Evolutionary conservation across 64 coral and sea anemone species (phyloP).

Genomic region (Stylophora pistillata): DNA sequence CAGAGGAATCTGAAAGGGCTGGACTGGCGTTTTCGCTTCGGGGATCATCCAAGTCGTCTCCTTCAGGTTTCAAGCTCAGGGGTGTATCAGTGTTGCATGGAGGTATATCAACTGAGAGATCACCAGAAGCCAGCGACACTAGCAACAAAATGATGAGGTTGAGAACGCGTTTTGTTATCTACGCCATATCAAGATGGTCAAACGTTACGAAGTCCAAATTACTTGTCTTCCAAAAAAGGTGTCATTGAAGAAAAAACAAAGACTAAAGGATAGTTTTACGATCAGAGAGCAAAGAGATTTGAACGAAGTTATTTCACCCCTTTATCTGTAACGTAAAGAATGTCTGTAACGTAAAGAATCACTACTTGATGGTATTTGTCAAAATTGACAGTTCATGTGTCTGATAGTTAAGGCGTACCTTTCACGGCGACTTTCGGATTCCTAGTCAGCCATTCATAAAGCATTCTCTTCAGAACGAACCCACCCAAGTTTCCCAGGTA

Average conservation of each 20-base stretch:
- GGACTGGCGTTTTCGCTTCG: slow-evolving; percentile 78
- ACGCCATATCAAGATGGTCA: not conserved
- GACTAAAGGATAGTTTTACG: too few relatives aligned
- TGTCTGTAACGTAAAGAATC: too few relatives aligned
- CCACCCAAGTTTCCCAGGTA: not conserved
- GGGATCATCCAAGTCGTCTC: slow-evolving; percentile 74
- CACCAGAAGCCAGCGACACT: slow-evolving; percentile 80
- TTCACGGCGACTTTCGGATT: too few relatives aligned
- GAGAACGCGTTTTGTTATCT: not conserved
- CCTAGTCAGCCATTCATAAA: not conserved
- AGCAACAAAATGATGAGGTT: not conserved
- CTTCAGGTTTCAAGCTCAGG: slow-evolving; percentile 64
- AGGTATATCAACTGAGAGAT: slow-evolving; percentile 68
- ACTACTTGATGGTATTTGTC: too few relatives aligned
- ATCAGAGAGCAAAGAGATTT: too few relatives aligned
- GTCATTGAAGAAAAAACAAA: too few relatives aligned
- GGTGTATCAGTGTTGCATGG: slow-evolving; percentile 65
- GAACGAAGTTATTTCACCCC: too few relatives aligned
- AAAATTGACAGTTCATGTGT: too few relatives aligned
- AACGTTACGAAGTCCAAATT: too few relatives aligned
- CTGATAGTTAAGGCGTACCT: too few relatives aligned
- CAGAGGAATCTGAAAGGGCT: slow-evolving; percentile 11
- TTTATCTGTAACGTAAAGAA: too few relatives aligned
- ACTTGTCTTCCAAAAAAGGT: too few relatives aligned
- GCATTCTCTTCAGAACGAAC: not conserved